Evolutionary conservation across 2,888 invertebrate genomes (phyloP), one percentile per base, ranked within the genome.

Genomic region (Omphaloscelis lunosa): DNA sequence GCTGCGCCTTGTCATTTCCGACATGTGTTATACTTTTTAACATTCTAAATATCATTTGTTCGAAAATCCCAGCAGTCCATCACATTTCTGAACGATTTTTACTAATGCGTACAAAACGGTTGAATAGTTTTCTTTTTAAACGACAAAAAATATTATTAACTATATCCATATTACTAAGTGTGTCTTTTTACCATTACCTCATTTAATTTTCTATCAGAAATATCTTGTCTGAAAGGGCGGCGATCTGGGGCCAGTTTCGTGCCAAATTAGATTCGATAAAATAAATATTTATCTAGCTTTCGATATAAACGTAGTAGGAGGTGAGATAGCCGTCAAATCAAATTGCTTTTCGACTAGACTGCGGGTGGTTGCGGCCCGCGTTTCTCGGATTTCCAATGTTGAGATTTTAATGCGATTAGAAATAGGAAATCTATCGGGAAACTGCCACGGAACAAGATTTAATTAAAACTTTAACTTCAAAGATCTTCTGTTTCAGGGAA

Each of bases 191-290:
- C 70, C 66, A 77, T 77, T 75, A 76, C 61, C 69, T 77, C 62
- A 85, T 85, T 82, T 71, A 72, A 78, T 83, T 84, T 77, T 72
- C 72, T 71, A 85, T 83, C 69, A 72, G 74, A 75, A 80, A 76
- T 73, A 82, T 74, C 62, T 84, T 84, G 86, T 79, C 79, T 88
- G 88, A 90, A 93, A 93, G 91, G 92, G 91, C 90, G 89, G 89
- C 90, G 86, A 87, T 83, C 90, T 85, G 90, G 92, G 93, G 93
- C 93, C 93, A 90, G 94, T 93, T 89, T 90, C 93, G 95, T 95
- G 96, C 96, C 95, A 96, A 96, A 96, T 96, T 96, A 96, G 95
- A 95, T 94, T 93, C 94, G 94, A 94, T 95, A 96, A 95, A 95
- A 92, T 93, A 96, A 96, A 96, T 96, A 96, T 96, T 96, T 96